A percentile compares a stretch with the other conserved stretches of the same genome.
These are phyloP conservation scores for Galeopterus variegatus DNA, from an alignment of 2,113 vertebrate genomes.

Conservation along the genomic window DNA sequence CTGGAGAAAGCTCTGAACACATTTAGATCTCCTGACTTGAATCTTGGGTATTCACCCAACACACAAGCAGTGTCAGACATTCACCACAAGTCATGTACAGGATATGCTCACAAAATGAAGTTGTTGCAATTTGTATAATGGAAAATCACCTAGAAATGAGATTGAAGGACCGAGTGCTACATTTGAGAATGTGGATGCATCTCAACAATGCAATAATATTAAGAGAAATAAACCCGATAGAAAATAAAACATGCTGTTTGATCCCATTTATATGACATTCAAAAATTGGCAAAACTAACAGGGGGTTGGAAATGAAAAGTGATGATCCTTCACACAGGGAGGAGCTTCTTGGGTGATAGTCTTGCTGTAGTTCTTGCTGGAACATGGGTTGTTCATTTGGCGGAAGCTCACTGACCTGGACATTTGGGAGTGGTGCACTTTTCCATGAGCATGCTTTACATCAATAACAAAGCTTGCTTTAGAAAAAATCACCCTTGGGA, in stretches of 20 bases:
- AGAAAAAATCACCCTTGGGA: too few relatives aligned
- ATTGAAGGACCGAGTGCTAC: not conserved
- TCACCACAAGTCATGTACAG: not conserved
- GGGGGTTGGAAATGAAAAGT: rapidly evolving
- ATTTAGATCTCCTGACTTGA: not conserved
- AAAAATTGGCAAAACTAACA: not conserved
- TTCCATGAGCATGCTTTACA: rapidly evolving
- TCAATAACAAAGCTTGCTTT: too few relatives aligned
- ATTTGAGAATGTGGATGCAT: not conserved
- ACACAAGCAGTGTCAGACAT: rapidly evolving
- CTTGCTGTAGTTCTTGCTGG: not conserved
- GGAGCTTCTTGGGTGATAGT: rapidly evolving
- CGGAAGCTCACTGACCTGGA: not conserved
- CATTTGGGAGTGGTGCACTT: rapidly evolving
- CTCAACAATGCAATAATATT: rapidly evolving
- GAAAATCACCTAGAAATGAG: rapidly evolving
- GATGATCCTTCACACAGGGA: rapidly evolving
- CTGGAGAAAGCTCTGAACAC: rapidly evolving
- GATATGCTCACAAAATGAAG: rapidly evolving
- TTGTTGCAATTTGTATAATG: rapidly evolving
- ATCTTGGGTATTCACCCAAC: not conserved
- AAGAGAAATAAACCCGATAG: not conserved
- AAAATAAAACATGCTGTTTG: rapidly evolving
- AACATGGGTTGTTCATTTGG: rapidly evolving
- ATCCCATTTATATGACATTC: not conserved